phyloP scores from a whole-genome alignment of 92 coral and sea anemone genomes.

The Paragorgia papillata region DNA sequence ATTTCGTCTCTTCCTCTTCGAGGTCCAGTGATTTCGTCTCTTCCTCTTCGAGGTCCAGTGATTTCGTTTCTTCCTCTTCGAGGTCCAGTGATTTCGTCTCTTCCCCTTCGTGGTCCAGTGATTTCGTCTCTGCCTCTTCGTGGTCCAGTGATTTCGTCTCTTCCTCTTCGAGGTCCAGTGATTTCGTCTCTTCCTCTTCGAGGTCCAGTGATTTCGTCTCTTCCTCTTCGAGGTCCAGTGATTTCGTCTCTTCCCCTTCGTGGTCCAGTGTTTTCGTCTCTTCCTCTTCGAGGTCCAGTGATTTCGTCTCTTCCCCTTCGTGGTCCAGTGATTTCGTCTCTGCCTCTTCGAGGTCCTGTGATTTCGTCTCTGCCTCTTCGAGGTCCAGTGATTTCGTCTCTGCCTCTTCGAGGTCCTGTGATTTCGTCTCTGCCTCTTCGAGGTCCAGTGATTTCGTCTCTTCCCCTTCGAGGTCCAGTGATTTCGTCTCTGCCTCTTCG shows the following conservation, averaged over 20 bases:
- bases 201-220: constrained; percentile 40
- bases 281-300: constrained; percentile 24
- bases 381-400: constrained; percentile 57
- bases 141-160: constrained; percentile 52
- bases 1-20: too few species aligned
- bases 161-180: constrained; percentile 51
- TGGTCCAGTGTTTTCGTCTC: constrained; percentile 47
- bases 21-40: too few species aligned
- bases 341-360: constrained; percentile 65
- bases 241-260: constrained; percentile 43
- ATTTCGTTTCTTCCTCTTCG: too few species aligned
- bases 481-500: constrained; percentile 69
- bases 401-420: constrained; percentile 73
- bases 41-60: too few species aligned
- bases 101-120: too few species aligned
- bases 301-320: constrained; percentile 67
- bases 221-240: constrained; percentile 47
- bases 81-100: too few species aligned
- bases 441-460: constrained; percentile 61
- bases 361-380: constrained; percentile 56
- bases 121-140: too few species aligned
- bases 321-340: constrained; percentile 57
- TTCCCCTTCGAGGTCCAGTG: constrained; percentile 71
- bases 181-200: constrained; percentile 50
- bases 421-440: constrained; percentile 52